Evolutionary conservation across 2,888 invertebrate species (phyloP).

Genomic region (Sturmia bella): DNA sequence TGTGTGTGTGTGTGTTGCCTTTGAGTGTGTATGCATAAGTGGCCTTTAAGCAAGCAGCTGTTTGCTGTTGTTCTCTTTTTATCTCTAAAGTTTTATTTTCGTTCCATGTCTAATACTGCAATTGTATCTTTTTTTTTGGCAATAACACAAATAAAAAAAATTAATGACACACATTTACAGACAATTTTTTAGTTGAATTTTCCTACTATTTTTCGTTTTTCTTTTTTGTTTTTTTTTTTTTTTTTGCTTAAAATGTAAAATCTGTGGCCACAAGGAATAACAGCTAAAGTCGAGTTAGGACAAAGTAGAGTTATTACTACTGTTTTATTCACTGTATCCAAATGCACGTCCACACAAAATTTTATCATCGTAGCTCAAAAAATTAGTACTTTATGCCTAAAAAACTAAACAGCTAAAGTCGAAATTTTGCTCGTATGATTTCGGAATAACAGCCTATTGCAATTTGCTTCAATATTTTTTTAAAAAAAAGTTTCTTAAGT

Average conservation of each 20-base stretch:
- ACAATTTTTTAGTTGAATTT: slow-evolving; percentile 15
- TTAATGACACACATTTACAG: slow-evolving; percentile 43
- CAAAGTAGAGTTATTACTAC: too few species aligned
- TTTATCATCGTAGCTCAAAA: too few species aligned
- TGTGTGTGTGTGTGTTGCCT: not conserved
- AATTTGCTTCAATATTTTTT: too few species aligned
- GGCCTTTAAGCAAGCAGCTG: slow-evolving; percentile 63
- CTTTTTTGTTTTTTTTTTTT: not conserved
- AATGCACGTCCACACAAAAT: too few species aligned
- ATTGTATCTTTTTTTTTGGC: slow-evolving; percentile 30
- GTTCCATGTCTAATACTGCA: slow-evolving; percentile 15
- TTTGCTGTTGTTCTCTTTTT: slow-evolving; percentile 12
- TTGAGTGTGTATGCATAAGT: slow-evolving; percentile 28
- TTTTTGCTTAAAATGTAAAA: slow-evolving; percentile 15
- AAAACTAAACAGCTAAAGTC: too few species aligned
- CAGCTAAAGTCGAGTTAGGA: too few species aligned
- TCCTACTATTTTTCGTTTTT: not conserved
- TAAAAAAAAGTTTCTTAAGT: too few species aligned
- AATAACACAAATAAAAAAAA: slow-evolving; percentile 10
- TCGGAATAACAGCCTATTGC: too few species aligned
- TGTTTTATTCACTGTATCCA: too few species aligned
- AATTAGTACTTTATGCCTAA: too few species aligned
- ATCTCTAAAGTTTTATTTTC: slow-evolving; percentile 11
- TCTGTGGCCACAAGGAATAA: too few species aligned
- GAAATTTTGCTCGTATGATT: too few species aligned